Evolutionary conservation across 2,888 invertebrate species (phyloP), one percentile per base, ranked within the genome.

Genomic region (Matsumyia berberina): DNA sequence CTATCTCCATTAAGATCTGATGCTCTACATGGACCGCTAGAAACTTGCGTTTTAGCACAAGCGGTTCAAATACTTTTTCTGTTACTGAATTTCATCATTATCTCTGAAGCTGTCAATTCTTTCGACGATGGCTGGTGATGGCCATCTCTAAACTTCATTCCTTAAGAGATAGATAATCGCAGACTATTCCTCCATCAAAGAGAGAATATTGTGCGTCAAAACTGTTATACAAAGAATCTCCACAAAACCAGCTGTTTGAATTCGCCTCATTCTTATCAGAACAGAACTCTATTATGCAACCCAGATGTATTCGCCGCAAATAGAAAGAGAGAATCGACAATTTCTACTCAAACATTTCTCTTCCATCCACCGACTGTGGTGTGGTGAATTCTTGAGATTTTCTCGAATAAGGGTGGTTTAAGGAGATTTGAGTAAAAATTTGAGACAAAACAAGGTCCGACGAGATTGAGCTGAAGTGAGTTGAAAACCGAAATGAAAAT

Each of bases 251-350:
- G 80, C 80, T 81, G 70, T 64, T 77, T 33, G 51, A 77, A 82
- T 70, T 82, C 81, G 81, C 77, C 58, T 35, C 4, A 37, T 79
- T 81, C 76, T 81, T 81, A 74, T 81, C 76, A 76, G 44, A 67
- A 57, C 35, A n/a, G 19, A 12, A 44, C 12, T 11, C 5, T 72
- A 49, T 76, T 67, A 69, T 53, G 55, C 42, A 67, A 62, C n/a
- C 5, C 0, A 70, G 5, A 44, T 35, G 9, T 62, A 80, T 74
- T 74, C 74, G 62, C 74, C 53, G 3, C 3, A 8, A 35, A 19
- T 5, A 5, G 24, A 19, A 24, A 64, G 74, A 64, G 74, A 60
- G 46, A 33, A 39, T 53, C n/a, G 9, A n/a, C 2, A 55, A 3
- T 33, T 37, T 17, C 2, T n/a, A 39, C 39, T 0, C 8, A 0